These are phyloP conservation scores for Leucosticte australis DNA, from an alignment of 2,113 vertebrate species.

Conservation along the genomic window DNA sequence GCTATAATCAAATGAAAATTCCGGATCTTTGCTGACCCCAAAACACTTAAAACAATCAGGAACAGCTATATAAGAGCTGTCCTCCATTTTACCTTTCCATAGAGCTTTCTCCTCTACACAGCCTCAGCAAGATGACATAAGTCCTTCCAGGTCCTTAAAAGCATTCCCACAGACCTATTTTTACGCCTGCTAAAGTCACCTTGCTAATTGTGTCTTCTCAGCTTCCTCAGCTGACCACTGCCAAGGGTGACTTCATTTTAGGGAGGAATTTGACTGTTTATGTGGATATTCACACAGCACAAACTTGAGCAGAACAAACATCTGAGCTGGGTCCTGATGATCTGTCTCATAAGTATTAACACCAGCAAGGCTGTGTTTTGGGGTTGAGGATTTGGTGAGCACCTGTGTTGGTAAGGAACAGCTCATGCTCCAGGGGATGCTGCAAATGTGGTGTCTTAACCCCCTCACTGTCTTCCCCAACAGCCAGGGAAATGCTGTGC, in stretches of 20 bases:
- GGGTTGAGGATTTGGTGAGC: background rate
- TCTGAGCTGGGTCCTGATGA: background rate
- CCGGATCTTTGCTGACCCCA: constrained; percentile 38
- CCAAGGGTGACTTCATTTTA: background rate
- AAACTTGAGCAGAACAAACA: background rate
- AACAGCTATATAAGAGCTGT: constrained; percentile 12
- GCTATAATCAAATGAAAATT: constrained; percentile 18
- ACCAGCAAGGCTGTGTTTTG: background rate
- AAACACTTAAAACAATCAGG: constrained; percentile 26
- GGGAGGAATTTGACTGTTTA: background rate
- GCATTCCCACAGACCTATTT: constrained; percentile 19
- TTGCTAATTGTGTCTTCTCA: background rate
- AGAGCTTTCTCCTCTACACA: background rate
- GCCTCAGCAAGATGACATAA: constrained; percentile 21
- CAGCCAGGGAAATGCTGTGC: background rate
- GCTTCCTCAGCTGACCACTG: background rate
- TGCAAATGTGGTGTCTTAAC: background rate
- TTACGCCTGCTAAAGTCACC: constrained; percentile 33
- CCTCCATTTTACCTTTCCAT: background rate
- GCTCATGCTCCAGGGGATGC: background rate
- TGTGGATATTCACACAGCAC: background rate
- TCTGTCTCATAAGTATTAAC: background rate
- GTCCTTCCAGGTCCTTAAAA: constrained; percentile 25
- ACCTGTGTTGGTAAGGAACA: background rate
- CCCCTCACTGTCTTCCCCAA: too few species aligned